These are phyloP conservation scores for Gallinago paraguaiae DNA, from an alignment of 2,113 vertebrate genomes.

Conservation along the genomic window DNA sequence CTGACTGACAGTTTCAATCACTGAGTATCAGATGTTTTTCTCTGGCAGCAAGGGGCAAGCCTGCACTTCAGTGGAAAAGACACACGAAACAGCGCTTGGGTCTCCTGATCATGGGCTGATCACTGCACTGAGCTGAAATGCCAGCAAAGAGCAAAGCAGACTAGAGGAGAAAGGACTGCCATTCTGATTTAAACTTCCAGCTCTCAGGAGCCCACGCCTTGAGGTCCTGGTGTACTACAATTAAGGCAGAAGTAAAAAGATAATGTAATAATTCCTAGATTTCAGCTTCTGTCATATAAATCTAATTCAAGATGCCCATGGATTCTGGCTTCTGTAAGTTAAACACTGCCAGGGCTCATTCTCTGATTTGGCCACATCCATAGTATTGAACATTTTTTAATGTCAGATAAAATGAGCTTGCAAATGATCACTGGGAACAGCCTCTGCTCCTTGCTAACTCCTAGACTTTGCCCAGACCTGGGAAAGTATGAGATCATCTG, in stretches of 20 bases:
- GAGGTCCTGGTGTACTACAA: neutral
- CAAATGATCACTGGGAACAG: neutral
- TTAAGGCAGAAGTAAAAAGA: conserved; percentile 3
- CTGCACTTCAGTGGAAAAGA: neutral
- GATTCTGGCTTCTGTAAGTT: neutral
- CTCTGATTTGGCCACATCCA: neutral
- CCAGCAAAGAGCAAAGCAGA: neutral
- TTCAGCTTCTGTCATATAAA: neutral
- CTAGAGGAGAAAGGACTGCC: neutral
- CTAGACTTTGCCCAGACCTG: neutral
- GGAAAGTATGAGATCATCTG: neutral
- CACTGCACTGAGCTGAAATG: neutral
- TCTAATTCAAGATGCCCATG: neutral
- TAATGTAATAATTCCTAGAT: neutral
- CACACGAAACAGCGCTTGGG: neutral
- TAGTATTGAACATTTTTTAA: neutral
- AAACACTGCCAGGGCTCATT: neutral
- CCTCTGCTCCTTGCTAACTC: neutral
- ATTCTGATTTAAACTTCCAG: neutral
- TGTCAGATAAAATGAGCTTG: conserved; percentile 14
- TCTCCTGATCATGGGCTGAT: neutral
- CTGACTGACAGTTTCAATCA: neutral
- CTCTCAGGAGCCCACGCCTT: neutral
- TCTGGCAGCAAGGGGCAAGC: neutral
- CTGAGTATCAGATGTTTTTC: neutral